Percentiles rank a stretch among this genome's conserved stretches.
Evolutionary conservation across 2,113 vertebrate species (phyloP).

Genomic region (Austrofundulus limnaeus): DNA sequence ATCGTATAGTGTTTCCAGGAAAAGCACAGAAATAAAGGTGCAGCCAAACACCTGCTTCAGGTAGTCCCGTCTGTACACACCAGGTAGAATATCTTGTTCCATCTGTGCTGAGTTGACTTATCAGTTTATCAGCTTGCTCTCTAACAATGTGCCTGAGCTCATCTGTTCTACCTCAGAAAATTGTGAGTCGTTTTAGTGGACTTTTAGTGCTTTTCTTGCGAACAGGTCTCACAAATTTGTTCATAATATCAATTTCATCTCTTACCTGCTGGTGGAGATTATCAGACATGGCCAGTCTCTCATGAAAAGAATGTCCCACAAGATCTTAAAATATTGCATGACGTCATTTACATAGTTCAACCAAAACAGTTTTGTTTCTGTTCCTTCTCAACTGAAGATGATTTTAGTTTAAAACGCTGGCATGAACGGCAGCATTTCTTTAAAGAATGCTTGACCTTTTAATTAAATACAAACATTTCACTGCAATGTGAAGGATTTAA

Average conservation of each 20-base stretch:
- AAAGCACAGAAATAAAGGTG: background rate
- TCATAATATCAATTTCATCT: background rate
- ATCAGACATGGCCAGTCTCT: too few species aligned
- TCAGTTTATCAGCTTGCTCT: background rate
- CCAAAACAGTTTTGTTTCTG: too few species aligned
- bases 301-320: too few species aligned
- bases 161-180: background rate
- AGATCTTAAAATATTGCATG: too few species aligned
- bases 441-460: too few species aligned
- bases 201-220: background rate
- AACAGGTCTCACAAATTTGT: background rate
- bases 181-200: background rate
- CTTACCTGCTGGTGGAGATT: background rate
- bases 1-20: background rate
- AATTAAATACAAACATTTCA: too few species aligned
- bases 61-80: background rate
- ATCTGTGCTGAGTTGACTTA: background rate
- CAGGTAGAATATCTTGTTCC: background rate
- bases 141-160: background rate
- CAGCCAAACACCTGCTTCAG: background rate
- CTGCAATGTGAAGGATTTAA: too few species aligned
- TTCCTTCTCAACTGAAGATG: too few species aligned
- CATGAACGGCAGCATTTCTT: too few species aligned
- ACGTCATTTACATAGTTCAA: too few species aligned
- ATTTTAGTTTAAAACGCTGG: too few species aligned